Evolutionary conservation across 2,888 invertebrate species (phyloP).

Genomic region (Pandemis heparana): DNA sequence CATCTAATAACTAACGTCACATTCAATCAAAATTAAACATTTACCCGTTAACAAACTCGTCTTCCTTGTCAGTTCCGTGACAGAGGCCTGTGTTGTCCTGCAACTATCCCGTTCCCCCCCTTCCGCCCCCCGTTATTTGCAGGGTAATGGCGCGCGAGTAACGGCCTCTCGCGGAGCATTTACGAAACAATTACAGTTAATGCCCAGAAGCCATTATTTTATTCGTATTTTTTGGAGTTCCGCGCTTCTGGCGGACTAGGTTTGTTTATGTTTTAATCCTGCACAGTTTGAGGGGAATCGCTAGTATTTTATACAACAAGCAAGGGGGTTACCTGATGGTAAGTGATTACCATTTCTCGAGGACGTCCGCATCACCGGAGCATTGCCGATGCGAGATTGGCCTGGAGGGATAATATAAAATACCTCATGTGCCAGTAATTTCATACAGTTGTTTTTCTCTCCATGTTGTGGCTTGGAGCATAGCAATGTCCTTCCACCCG

Average conservation of each 20-base stretch:
- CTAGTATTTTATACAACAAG: neutral
- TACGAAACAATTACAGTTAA: conserved; percentile 42
- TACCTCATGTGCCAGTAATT: no score
- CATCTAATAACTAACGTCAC: neutral
- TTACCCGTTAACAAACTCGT: neutral
- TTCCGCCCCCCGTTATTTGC: neutral
- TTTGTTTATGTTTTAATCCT: neutral
- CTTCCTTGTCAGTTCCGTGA: neutral
- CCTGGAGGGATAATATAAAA: no score
- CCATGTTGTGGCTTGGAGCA: no score
- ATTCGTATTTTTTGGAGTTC: conserved; percentile 26
- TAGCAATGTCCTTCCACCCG: no score
- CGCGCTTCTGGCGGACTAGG: neutral
- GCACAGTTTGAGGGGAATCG: neutral
- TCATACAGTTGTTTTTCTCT: no score
- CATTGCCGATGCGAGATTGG: no score
- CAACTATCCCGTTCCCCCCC: neutral
- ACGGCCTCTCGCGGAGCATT: conserved; percentile 34
- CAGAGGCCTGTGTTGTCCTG: conserved; percentile 3
- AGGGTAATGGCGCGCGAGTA: conserved; percentile 31
- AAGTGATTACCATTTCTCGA: no score
- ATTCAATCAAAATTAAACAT: neutral
- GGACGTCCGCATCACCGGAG: no score
- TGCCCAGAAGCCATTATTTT: conserved; percentile 30
- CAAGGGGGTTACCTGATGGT: neutral